Percentiles rank a stretch among this genome's conserved stretches.
Conservation (phyloP, 2,113 vertebrate species). For the Datnioides undecimradiatus region DNA sequence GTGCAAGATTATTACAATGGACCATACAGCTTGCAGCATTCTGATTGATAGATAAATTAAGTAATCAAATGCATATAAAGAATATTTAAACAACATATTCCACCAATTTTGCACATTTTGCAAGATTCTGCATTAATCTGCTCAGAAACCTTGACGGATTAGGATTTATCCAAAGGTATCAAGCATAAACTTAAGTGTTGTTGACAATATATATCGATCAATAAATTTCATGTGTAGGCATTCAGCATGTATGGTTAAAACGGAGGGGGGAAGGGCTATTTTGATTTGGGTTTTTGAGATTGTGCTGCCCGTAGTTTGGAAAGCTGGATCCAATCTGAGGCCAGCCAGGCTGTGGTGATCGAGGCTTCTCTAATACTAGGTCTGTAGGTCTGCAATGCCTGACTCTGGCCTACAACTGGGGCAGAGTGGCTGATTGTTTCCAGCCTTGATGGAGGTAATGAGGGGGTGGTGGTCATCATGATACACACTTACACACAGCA, state of each 20-base stretch:
- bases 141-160: neutral
- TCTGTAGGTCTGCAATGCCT: slow-evolving; percentile 69
- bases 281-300: slow-evolving; percentile 74
- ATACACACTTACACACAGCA: slow-evolving; percentile 62
- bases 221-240: slow-evolving; percentile 36
- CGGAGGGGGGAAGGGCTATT: slow-evolving; percentile 38
- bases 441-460: slow-evolving; percentile 79
- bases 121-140: neutral
- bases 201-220: slow-evolving; percentile 42
- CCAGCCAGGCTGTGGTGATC: slow-evolving; percentile 72
- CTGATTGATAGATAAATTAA: neutral
- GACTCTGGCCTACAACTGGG: slow-evolving; percentile 67
- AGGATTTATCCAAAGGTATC: slow-evolving; percentile 12
- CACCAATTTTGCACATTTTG: neutral
- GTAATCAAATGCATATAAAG: neutral
- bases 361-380: slow-evolving; percentile 78
- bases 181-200: slow-evolving; percentile 8
- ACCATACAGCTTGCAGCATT: neutral
- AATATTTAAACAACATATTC: too few relatives aligned
- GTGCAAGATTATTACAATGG: neutral
- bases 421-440: slow-evolving; percentile 77
- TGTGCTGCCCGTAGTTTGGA: slow-evolving; percentile 63
- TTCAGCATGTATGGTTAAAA: slow-evolving; percentile 33
- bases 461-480: slow-evolving; percentile 75
- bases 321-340: slow-evolving; percentile 78